Percentiles rank a stretch among this genome's conserved stretches.
These are phyloP conservation scores for Julus scanicus DNA, from an alignment of 2,888 invertebrate species.

Conservation along the genomic window DNA sequence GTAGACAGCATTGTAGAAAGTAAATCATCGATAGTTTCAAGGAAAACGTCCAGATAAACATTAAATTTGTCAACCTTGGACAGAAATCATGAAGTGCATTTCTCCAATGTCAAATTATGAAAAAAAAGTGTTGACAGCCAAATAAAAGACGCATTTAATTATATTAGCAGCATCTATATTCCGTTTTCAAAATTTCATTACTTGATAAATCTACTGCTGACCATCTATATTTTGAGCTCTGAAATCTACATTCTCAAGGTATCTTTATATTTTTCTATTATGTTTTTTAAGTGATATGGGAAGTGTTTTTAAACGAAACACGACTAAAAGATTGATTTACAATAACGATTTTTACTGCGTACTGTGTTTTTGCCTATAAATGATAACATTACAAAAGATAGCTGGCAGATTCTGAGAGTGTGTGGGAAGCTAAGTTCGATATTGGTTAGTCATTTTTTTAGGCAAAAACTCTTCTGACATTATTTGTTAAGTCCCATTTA, in stretches of 20 bases:
- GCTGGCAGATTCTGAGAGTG: no score
- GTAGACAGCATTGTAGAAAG: no score
- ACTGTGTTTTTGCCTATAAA: no score
- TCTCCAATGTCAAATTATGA: conserved; percentile 28
- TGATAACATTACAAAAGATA: no score
- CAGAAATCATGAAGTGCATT: neutral
- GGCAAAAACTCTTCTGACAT: no score
- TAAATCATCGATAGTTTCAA: no score
- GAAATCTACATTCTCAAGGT: neutral
- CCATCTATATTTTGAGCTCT: neutral
- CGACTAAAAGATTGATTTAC: no score
- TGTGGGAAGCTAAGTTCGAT: no score
- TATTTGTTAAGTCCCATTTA: neutral
- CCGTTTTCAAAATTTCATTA: neutral
- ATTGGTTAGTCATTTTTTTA: no score
- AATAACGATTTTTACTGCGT: no score
- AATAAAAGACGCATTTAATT: conserved; percentile 8
- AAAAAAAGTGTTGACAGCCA: conserved; percentile 26
- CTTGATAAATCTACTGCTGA: neutral
- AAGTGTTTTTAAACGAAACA: no score
- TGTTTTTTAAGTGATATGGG: neutral
- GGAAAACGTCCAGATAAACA: conserved; percentile 15
- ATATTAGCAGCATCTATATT: neutral
- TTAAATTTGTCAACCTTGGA: conserved; percentile 6
- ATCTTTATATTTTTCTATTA: neutral